phyloP scores from a whole-genome alignment of 2,888 invertebrate species.

The Harmothoe impar region DNA sequence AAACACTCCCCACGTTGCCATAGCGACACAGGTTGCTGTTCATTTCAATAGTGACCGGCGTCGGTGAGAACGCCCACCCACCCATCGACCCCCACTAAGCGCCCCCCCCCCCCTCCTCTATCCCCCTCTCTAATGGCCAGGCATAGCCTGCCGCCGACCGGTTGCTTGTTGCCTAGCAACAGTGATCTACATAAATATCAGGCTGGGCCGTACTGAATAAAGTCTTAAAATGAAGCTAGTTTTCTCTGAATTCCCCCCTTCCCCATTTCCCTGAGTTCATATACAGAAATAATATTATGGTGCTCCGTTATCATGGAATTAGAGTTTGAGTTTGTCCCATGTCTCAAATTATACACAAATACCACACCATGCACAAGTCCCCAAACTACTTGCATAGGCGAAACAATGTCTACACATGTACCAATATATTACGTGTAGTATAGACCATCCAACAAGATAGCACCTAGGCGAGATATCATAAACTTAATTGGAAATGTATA shows the following conservation, averaged over 20 bases:
- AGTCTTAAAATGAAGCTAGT: conserved; percentile 42
- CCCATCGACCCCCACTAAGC: background rate
- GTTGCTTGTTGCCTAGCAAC: conserved; percentile 55
- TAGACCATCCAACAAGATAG: too few relatives aligned
- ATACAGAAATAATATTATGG: too few relatives aligned
- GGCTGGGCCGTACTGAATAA: background rate
- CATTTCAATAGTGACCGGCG: conserved; percentile 59
- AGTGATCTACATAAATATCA: conserved; percentile 59
- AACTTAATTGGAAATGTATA: too few relatives aligned
- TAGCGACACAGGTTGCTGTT: conserved; percentile 48
- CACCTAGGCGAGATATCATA: too few relatives aligned
- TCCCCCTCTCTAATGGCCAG: background rate
- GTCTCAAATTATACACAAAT: too few relatives aligned
- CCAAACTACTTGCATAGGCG: too few relatives aligned
- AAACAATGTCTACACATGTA: too few relatives aligned
- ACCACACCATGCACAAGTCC: too few relatives aligned
- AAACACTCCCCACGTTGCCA: conserved; percentile 50
- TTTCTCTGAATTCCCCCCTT: background rate
- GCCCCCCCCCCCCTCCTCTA: conserved; percentile 28
- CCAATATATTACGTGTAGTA: too few relatives aligned
- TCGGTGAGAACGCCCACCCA: conserved; percentile 2
- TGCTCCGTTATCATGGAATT: too few relatives aligned
- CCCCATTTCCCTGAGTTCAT: background rate
- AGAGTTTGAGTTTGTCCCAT: too few relatives aligned
- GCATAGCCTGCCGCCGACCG: conserved; percentile 5